Conservation (phyloP, 2,888 invertebrate species). For the Dolichopus griseipennis region DNA sequence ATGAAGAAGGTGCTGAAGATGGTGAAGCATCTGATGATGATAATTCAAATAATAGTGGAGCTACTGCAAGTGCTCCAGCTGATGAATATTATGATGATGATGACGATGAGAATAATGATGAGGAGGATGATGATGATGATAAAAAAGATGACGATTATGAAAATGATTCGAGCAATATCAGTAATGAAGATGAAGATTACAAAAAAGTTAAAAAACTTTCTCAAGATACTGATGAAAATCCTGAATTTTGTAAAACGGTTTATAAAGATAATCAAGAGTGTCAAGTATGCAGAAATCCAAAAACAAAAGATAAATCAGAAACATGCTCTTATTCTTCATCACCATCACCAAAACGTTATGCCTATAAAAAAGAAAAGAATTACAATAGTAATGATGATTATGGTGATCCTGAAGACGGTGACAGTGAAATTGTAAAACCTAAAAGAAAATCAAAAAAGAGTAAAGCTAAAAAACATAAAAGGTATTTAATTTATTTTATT, state of each 20-base stretch:
- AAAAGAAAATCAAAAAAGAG: not conserved
- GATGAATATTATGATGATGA: conserved; percentile 15
- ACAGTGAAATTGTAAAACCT: conserved; percentile 15
- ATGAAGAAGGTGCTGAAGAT: conserved; percentile 19
- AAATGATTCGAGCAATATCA: not conserved
- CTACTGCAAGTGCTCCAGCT: conserved; percentile 13
- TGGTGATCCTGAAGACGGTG: conserved; percentile 18
- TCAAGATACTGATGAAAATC: conserved; percentile 53
- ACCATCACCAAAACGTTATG: conserved; percentile 61
- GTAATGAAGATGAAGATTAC: conserved; percentile 41
- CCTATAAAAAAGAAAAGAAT: conserved; percentile 54
- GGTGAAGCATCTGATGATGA: conserved; percentile 17
- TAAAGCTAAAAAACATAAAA: not conserved
- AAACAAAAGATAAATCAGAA: conserved; percentile 67
- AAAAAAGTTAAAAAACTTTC: conserved; percentile 53
- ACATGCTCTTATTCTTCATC: conserved; percentile 69
- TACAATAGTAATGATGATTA: conserved; percentile 44
- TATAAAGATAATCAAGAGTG: conserved; percentile 54
- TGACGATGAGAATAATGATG: not conserved
- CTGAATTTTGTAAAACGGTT: conserved; percentile 57
- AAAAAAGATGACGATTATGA: conserved; percentile 1
- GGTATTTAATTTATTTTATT: not conserved
- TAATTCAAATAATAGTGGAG: conserved; percentile 14
- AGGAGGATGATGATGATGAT: not conserved
- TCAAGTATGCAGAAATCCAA: conserved; percentile 62